These are phyloP conservation scores for Ylistrum balloti DNA, from an alignment of 1,140 invertebrate species.

Conservation along the genomic window DNA sequence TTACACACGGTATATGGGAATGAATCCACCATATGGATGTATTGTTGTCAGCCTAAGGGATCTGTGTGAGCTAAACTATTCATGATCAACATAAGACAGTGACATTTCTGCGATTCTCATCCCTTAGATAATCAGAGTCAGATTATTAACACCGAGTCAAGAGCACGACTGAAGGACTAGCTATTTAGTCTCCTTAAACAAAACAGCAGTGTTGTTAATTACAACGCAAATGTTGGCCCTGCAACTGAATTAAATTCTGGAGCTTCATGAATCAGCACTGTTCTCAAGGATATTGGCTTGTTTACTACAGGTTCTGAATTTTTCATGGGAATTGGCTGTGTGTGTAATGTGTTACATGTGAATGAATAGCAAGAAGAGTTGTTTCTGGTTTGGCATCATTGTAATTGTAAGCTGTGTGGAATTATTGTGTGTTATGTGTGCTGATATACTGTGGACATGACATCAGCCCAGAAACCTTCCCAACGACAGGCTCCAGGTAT, in stretches of 20 bases:
- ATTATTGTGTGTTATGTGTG: neutral
- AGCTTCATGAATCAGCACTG: neutral
- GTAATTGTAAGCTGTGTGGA: neutral
- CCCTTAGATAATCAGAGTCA: neutral
- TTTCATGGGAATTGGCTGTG: neutral
- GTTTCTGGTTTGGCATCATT: neutral
- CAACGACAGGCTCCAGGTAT: conserved; percentile 13
- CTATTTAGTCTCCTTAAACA: neutral
- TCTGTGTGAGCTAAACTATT: neutral
- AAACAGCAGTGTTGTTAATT: neutral
- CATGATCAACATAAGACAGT: neutral
- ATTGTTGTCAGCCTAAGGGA: neutral
- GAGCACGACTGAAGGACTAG: neutral
- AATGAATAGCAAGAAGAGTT: neutral
- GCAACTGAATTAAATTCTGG: neutral
- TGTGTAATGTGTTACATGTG: neutral
- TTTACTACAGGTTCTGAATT: conserved; percentile 1
- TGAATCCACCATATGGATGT: conserved; percentile 1
- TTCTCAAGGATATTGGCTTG: neutral
- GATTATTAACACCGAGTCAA: too few species aligned
- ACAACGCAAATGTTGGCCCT: neutral
- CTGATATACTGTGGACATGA: neutral
- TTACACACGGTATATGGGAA: neutral
- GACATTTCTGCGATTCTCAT: neutral
- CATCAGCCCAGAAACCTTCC: neutral